Evolutionary conservation across 2,888 invertebrate species (phyloP), one percentile per base, ranked within the genome.

Genomic region (Andrena trimmerana): DNA sequence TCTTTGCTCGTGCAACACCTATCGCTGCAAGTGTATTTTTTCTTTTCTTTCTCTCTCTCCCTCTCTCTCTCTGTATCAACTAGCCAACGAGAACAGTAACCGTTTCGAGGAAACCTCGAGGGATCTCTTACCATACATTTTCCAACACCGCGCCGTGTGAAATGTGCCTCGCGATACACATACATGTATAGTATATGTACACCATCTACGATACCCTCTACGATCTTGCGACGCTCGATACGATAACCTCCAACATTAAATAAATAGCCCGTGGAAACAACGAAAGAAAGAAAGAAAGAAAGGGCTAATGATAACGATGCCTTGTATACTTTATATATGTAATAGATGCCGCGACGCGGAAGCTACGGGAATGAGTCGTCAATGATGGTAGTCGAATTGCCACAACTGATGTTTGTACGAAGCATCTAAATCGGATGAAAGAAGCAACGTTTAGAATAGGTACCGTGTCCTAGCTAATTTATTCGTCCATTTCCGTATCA

Each of bases 181-280:
- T 13, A 42, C 16, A 42, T 16, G 42, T 42, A 42, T 4, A 16
- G 31, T 62, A 67, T 57, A 42, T 50, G n/a, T n/a, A n/a, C n/a
- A 42, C 20, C 74, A 71, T 27, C 60, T 57, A 69, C 54, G 81
- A 83, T 83, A 83, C 68, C 81, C 83, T 69, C 24, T 69, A 54
- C 31, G 72, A 63, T 77, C 75, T 71, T 50, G 50, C 36, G 59
- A 52, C 81, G 36, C 27, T 65, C 16, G 7, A 67, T 29, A 68
- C 67, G 82, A 83, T 83, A 81, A 83, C 81, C 83, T 77, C 65
- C 2, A 67, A 65, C 52, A 10, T 20, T 59, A 36, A 63, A 42
- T 63, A 69, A 63, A 42, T 72, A 72, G 59, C 60, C 70, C 42
- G 42, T 13, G 42, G 42, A 42, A 16, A 42, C 42, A 42, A 42